Conservation (phyloP, 1,140 invertebrate genomes). For the Hyles euphorbiae region DNA sequence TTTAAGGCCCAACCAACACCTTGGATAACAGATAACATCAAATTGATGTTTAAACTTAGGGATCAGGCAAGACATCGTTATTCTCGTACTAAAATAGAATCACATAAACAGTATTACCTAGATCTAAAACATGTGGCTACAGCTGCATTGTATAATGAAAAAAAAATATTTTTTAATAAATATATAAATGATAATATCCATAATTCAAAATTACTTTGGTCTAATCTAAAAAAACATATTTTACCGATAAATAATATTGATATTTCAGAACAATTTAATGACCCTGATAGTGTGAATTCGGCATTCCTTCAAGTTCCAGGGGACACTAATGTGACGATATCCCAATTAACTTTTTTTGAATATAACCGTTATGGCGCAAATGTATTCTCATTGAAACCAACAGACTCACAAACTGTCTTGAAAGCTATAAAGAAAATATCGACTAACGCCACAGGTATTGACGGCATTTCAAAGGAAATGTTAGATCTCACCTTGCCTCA, state of each 20-base stretch:
- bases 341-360: slow-evolving; percentile 8
- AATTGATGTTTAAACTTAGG: slow-evolving; percentile 15
- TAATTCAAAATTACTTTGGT: slow-evolving; percentile 20
- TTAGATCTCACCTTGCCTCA: not conserved
- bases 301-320: slow-evolving; percentile 4
- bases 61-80: slow-evolving; percentile 14
- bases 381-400: not conserved
- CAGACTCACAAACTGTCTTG: slow-evolving; percentile 5
- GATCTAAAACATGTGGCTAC: slow-evolving; percentile 15
- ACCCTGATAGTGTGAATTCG: slow-evolving; percentile 16
- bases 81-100: slow-evolving; percentile 12
- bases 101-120: slow-evolving; percentile 17
- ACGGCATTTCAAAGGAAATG: no score
- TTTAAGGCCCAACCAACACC: slow-evolving; percentile 5
- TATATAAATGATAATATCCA: slow-evolving; percentile 1
- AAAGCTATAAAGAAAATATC: slow-evolving; percentile 13
- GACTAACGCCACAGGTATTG: slow-evolving; percentile 8
- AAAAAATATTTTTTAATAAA: not conserved
- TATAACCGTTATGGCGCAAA: slow-evolving; percentile 2
- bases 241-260: not conserved
- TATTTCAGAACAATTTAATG: slow-evolving; percentile 1
- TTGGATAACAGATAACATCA: slow-evolving; percentile 29
- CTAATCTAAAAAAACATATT: slow-evolving; percentile 2
- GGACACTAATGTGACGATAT: not conserved
- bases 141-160: slow-evolving; percentile 16